phyloP scores from a whole-genome alignment of 2,888 invertebrate genomes.

The Sussaba pulchella region DNA sequence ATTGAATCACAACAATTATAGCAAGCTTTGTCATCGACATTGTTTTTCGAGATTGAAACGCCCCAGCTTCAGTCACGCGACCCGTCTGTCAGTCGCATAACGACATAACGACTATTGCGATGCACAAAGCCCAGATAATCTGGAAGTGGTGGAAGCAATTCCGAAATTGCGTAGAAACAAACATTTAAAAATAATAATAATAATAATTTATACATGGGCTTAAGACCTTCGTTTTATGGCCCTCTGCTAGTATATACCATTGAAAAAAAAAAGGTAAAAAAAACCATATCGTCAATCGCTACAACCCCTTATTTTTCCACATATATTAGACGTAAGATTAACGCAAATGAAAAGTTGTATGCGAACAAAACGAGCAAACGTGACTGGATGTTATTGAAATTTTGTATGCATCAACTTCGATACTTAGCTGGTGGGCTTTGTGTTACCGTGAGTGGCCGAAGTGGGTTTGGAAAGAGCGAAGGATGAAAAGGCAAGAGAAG shows the following conservation, averaged over 20 bases:
- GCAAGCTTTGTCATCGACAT: constrained; percentile 47
- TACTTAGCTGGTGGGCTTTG: constrained; percentile 36
- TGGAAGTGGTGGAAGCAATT: not conserved
- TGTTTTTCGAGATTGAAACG: constrained; percentile 18
- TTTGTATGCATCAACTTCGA: constrained; percentile 14
- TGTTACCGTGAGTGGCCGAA: constrained; percentile 33
- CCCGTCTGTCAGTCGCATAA: constrained; percentile 2
- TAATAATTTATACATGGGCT: too few species aligned
- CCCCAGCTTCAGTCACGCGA: constrained; percentile 51
- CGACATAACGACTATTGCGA: not conserved
- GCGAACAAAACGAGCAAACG: constrained; percentile 2
- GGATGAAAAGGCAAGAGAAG: constrained; percentile 42
- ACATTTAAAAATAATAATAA: not conserved
- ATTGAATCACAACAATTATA: constrained; percentile 37
- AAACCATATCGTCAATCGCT: too few species aligned
- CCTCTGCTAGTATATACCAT: not conserved
- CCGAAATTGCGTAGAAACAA: not conserved
- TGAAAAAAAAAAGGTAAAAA: not conserved
- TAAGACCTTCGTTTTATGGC: too few species aligned
- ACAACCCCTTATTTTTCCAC: too few species aligned
- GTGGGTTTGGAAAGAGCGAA: constrained; percentile 31
- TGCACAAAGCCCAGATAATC: not conserved
- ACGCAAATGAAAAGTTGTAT: not conserved
- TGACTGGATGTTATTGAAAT: not conserved
- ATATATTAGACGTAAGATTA: too few species aligned